These are phyloP conservation scores for Naja naja DNA, from an alignment of 2,113 vertebrate species.

Conservation along the genomic window DNA sequence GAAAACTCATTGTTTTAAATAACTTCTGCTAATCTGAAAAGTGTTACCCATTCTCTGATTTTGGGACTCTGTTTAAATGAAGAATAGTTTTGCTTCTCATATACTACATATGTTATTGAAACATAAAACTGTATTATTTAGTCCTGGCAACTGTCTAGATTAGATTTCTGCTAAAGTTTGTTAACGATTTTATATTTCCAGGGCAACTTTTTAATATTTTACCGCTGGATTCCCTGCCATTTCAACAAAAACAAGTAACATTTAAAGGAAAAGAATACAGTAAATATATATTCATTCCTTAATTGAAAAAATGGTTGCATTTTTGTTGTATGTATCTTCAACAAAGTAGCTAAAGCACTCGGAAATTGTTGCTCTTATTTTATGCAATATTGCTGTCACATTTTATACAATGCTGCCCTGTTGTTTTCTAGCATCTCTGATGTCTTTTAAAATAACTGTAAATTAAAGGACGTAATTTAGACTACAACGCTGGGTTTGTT, in stretches of 20 bases:
- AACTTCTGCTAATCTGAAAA: neutral
- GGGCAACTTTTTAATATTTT: neutral
- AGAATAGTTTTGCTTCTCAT: neutral
- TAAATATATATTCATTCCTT: neutral
- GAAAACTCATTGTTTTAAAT: neutral
- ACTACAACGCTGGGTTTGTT: neutral
- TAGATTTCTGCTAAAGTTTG: neutral
- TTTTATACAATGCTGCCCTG: constrained; percentile 56
- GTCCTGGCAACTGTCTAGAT: neutral
- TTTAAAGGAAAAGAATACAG: neutral
- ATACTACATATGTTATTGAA: neutral
- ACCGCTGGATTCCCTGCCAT: neutral
- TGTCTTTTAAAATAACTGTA: neutral
- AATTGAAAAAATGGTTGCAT: neutral
- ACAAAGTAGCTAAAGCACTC: neutral
- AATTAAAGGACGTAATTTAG: neutral
- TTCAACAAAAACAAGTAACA: neutral
- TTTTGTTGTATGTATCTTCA: neutral
- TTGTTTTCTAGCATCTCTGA: constrained; percentile 19
- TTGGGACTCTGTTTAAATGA: neutral
- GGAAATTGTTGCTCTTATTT: neutral
- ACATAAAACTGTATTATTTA: neutral
- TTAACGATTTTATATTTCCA: neutral
- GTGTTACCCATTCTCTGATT: neutral
- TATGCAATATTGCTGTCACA: constrained; percentile 46